These are phyloP conservation scores for Columba janthina DNA, from an alignment of 2,113 vertebrate species.

Conservation along the genomic window DNA sequence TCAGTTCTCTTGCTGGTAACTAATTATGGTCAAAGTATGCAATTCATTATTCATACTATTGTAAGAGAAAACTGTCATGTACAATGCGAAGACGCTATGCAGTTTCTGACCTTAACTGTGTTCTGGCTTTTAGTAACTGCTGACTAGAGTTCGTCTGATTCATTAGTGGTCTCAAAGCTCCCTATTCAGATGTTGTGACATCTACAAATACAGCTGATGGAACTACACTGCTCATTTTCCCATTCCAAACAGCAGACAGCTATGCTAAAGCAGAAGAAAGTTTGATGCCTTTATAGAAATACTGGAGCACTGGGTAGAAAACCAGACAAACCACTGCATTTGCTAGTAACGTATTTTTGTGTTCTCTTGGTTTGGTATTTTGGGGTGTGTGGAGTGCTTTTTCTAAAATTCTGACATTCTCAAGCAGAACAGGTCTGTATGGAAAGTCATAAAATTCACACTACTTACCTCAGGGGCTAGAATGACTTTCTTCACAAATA, in stretches of 20 bases:
- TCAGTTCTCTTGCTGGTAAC: neutral
- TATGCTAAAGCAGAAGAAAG: neutral
- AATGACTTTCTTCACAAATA: slow-evolving; percentile 50
- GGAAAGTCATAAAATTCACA: neutral
- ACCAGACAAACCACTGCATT: neutral
- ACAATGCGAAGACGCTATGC: neutral
- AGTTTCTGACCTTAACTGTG: neutral
- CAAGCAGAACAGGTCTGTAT: neutral
- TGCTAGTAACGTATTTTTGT: neutral
- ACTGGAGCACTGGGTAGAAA: neutral
- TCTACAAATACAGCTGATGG: neutral
- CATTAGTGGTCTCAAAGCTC: neutral
- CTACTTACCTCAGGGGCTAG: slow-evolving; percentile 9
- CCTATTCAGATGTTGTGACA: neutral
- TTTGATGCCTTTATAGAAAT: neutral
- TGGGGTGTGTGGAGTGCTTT: neutral
- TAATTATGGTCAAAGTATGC: neutral
- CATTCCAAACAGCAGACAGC: neutral
- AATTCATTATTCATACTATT: slow-evolving; percentile 20
- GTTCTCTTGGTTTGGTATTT: neutral
- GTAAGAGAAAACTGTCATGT: neutral
- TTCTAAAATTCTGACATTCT: neutral
- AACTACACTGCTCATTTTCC: neutral
- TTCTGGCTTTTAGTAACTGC: slow-evolving; percentile 1
- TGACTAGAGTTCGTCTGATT: neutral